Conservation (phyloP, 2,113 vertebrate genomes). For the Melospiza georgiana region DNA sequence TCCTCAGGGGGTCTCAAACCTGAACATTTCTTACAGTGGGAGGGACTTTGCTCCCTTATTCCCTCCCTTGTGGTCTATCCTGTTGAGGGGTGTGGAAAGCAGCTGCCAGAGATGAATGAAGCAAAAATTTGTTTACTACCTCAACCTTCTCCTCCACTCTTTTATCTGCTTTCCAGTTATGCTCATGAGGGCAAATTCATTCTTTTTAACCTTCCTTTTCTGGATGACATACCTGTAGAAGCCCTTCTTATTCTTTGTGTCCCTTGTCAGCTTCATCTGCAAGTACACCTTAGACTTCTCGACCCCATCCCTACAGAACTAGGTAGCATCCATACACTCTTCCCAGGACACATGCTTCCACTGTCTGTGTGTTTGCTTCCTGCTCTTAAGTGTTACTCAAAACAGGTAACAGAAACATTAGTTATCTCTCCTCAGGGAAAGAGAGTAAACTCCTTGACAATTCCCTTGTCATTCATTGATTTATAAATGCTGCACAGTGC, state of each 20-base stretch:
- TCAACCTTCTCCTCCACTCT: neutral
- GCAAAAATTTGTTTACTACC: neutral
- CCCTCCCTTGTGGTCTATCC: neutral
- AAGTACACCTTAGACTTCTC: neutral
- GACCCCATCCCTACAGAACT: neutral
- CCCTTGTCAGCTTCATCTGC: neutral
- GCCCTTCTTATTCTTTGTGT: neutral
- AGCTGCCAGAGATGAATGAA: neutral
- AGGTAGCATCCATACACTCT: neutral
- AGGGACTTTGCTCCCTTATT: neutral
- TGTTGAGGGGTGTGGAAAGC: neutral
- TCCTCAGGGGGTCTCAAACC: neutral
- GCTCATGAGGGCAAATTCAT: fast-evolving
- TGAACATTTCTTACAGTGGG: neutral
- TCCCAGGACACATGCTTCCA: neutral
- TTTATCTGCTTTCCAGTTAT: neutral
- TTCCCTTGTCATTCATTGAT: neutral
- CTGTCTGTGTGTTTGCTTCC: neutral
- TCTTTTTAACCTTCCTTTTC: neutral
- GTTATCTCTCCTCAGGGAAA: neutral
- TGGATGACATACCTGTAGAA: neutral
- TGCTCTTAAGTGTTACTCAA: neutral
- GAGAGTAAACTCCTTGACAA: neutral
- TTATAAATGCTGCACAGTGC: neutral
- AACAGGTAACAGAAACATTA: neutral